A percentile compares a stretch with the other conserved stretches of the same genome.
Conservation (phyloP, 2,113 vertebrate genomes). For the Gavialis gangeticus region DNA sequence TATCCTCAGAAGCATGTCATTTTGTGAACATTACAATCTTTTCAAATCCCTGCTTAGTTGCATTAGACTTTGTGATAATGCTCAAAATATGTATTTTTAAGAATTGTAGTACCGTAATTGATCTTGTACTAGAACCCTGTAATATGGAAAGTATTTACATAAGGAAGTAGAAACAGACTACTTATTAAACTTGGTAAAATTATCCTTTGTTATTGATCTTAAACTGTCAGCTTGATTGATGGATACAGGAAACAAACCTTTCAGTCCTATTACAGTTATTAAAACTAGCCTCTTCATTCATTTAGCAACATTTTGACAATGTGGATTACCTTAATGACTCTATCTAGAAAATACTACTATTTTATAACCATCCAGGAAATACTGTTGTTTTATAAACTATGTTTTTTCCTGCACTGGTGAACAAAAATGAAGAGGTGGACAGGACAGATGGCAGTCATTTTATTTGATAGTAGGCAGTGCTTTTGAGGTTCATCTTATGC, state of each 20-base stretch:
- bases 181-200: background rate
- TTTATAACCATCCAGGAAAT: background rate
- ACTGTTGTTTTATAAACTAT: background rate
- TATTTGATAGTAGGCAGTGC: accelerated
- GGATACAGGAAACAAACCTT: background rate
- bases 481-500: accelerated
- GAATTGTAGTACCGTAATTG: background rate
- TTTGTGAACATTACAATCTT: background rate
- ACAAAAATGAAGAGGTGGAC: background rate
- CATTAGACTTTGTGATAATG: background rate
- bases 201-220: background rate
- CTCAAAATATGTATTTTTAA: background rate
- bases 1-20: no score
- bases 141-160: accelerated
- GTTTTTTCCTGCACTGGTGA: background rate
- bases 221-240: background rate
- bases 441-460: background rate
- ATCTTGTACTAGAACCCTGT: background rate
- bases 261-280: background rate
- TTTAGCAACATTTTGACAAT: background rate
- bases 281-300: background rate
- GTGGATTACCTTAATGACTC: accelerated
- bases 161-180: background rate
- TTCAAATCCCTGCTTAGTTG: background rate
- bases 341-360: background rate